Percentiles rank a stretch among this genome's conserved stretches.
Conservation (phyloP, 2,888 invertebrate species). For the Helobdella robusta region DNA sequence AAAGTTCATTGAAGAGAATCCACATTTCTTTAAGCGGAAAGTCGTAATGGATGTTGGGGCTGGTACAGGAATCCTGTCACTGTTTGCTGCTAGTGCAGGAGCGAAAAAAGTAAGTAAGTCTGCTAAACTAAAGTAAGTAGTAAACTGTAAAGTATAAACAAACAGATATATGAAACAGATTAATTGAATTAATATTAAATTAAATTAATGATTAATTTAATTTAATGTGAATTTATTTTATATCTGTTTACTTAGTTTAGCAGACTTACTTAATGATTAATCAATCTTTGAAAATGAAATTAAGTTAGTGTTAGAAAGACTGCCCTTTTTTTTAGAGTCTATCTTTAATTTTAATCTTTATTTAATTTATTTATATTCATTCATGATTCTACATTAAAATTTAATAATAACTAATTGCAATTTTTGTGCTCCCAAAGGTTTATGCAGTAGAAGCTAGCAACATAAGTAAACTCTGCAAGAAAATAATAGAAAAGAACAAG, state of each 20-base stretch:
- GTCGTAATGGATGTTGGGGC: slow-evolving; percentile 53
- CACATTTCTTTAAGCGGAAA: slow-evolving; percentile 43
- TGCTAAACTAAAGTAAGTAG: too few species aligned
- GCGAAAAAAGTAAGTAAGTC: slow-evolving; percentile 51
- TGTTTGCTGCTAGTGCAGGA: slow-evolving; percentile 46
- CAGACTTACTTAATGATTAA: too few species aligned
- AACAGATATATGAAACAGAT: too few species aligned
- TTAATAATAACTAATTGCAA: too few species aligned
- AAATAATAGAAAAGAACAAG: slow-evolving; percentile 41
- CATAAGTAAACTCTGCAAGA: slow-evolving; percentile 39
- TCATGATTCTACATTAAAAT: too few species aligned
- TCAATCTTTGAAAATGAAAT: too few species aligned
- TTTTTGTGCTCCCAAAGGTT: slow-evolving; percentile 32
- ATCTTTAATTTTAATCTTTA: too few species aligned
- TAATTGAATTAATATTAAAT: background rate
- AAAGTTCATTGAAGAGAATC: slow-evolving; percentile 42
- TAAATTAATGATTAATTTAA: background rate
- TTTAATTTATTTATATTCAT: too few species aligned
- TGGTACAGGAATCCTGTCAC: slow-evolving; percentile 46
- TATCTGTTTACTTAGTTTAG: too few species aligned
- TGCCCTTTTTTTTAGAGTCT: too few species aligned
- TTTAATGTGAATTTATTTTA: background rate
- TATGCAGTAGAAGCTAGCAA: slow-evolving; percentile 46
- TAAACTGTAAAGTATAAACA: too few species aligned
- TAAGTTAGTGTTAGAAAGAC: too few species aligned